These are phyloP conservation scores for Aleiodes alternator DNA, from an alignment of 2,888 invertebrate genomes.

Conservation along the genomic window DNA sequence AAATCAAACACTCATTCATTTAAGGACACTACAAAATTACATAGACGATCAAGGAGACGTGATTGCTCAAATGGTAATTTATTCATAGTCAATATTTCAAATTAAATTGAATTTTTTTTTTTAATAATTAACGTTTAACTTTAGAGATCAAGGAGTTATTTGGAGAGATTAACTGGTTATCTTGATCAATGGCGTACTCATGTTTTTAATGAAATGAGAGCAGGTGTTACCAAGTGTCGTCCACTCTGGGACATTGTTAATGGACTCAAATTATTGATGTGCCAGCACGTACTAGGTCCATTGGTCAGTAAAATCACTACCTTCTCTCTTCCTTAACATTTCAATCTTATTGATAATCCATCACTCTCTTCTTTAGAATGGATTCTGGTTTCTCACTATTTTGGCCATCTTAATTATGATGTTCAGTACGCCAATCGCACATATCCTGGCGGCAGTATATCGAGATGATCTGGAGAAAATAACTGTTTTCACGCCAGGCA, in stretches of 20 bases:
- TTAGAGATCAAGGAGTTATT: slow-evolving; percentile 79
- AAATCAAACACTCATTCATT: slow-evolving; percentile 84
- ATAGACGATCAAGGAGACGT: slow-evolving; percentile 84
- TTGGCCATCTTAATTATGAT: slow-evolving; percentile 79
- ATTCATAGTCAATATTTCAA: too few relatives aligned
- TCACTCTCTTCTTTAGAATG: slow-evolving; percentile 77
- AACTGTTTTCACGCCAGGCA: slow-evolving; percentile 58
- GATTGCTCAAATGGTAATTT: slow-evolving; percentile 81
- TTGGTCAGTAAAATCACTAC: slow-evolving; percentile 76
- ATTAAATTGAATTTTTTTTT: slow-evolving; percentile 4
- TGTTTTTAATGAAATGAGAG: slow-evolving; percentile 80
- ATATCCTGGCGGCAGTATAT: slow-evolving; percentile 78
- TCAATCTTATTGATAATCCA: slow-evolving; percentile 5
- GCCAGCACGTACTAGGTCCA: slow-evolving; percentile 81
- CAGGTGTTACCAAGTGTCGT: slow-evolving; percentile 83
- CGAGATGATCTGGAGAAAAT: slow-evolving; percentile 64
- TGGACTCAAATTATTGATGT: slow-evolving; percentile 80
- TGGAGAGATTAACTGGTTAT: slow-evolving; percentile 80
- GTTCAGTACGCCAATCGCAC: slow-evolving; percentile 79
- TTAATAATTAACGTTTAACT: slow-evolving; percentile 22
- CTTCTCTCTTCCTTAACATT: neutral
- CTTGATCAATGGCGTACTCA: slow-evolving; percentile 83
- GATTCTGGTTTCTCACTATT: slow-evolving; percentile 83
- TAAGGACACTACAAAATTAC: slow-evolving; percentile 87
- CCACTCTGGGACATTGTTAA: slow-evolving; percentile 84